phyloP scores from a whole-genome alignment of 2,797 vertebrate species.

The Clarias platycephalus region DNA sequence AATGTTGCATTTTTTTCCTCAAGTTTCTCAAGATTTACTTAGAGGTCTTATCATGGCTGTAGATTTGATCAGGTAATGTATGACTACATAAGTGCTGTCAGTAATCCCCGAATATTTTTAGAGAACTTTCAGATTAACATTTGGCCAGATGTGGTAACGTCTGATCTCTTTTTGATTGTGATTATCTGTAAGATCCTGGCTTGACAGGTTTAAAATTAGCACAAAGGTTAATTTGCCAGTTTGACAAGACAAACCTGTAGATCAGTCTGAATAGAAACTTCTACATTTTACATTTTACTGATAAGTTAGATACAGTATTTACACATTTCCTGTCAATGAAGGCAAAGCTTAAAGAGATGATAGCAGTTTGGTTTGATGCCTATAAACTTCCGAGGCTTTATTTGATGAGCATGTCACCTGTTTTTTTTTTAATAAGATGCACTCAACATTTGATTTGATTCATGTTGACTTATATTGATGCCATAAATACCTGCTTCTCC shows the following conservation, averaged over 20 bases:
- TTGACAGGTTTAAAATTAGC: slow-evolving; percentile 7
- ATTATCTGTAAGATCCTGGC: neutral
- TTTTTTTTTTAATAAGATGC: neutral
- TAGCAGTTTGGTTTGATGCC: slow-evolving; percentile 1
- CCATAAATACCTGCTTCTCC: slow-evolving; percentile 28
- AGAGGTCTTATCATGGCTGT: neutral
- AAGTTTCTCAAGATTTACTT: slow-evolving; percentile 13
- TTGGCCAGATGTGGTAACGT: neutral
- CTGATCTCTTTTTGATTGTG: neutral
- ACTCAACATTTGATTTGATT: slow-evolving; percentile 21
- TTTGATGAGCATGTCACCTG: slow-evolving; percentile 21
- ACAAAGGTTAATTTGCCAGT: neutral
- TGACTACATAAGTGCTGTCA: neutral
- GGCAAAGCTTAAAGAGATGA: slow-evolving; percentile 31
- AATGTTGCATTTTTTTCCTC: neutral
- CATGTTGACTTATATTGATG: slow-evolving; percentile 16
- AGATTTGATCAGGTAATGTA: neutral
- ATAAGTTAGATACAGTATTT: neutral
- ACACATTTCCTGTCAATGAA: slow-evolving; percentile 1
- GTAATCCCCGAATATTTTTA: neutral
- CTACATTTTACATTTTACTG: neutral
- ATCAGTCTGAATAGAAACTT: neutral
- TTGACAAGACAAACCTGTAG: slow-evolving; percentile 8
- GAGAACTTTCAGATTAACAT: slow-evolving; percentile 7
- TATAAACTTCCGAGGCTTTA: neutral